Base-by-base conservation (phyloP, 2,113 vertebrate genomes). In the Lipophrys pholis region DNA sequence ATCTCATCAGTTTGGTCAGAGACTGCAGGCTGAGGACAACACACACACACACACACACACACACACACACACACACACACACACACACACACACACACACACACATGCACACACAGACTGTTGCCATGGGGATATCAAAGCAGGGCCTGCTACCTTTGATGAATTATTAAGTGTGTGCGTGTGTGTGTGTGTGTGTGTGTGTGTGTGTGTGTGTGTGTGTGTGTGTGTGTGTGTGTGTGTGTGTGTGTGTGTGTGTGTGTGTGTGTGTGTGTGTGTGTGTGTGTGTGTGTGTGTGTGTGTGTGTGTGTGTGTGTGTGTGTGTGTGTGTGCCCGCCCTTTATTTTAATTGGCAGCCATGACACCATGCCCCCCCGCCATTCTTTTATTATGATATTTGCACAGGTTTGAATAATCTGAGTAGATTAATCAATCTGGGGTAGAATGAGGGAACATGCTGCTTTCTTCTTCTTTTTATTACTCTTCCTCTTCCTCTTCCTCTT, bases 91-190 rank as follows among this genome's bases (percentile, higher is more conserved):
- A 67, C 65, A 77, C 52, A 79, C 84, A 81, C 76, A 79, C 71
- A 62, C 12, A 36, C 69, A 52, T 60, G 65, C 64, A 52, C 49
- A 63, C 39, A 72, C 45, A 45, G 84, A 70, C 81, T 72, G 84
- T 90, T 92, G 89, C 88, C 85, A 92, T 92, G 87, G 87, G 83
- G 88, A 90, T 85, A 90, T 92, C 91, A 93, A 92, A 93, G 92
- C 87, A n/a, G 73, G 85, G 87, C 80, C 89, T 82, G 89, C 85
- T 85, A 92, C 91, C 92, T 94, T 93, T 93, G 93, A 94, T 93
- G 89, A 93, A 91, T 93, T 93, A 93, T 93, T 92, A 89, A 92
- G 82, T 65, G 80, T 69, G 91, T n/a, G n/a, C n/a, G n/a, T n/a
- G n/a, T n/a, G n/a, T n/a, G n/a, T n/a, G n/a, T n/a, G n/a, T n/a